Evolutionary conservation across 2,113 vertebrate species (phyloP), one percentile per base, ranked within the genome.

Genomic region (Nettapus auritus): DNA sequence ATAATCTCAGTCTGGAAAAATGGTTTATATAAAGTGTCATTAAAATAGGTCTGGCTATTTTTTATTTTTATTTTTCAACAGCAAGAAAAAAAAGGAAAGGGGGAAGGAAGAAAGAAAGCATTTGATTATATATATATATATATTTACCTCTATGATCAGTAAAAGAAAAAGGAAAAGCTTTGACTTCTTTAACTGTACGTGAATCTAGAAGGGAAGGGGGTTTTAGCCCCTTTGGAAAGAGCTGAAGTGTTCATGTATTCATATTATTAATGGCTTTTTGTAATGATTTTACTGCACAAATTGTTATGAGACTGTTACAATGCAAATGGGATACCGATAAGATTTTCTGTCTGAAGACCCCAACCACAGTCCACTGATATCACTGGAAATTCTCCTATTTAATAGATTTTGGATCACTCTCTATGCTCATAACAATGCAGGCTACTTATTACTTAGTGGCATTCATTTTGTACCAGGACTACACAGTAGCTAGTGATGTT

Each of bases 281-380:
- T 90, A 97, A 95, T 96, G 90, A 92, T 95, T 90, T 93, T 92
- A 82, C 67, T 67, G 62, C 81, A 94, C 73, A 97, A 96, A 96
- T 96, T 94, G 93, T 97, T 96, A 94, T 87, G 94, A 94, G 96
- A 95, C 92, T 89, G 74, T 87, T 91, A 89, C 90, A 92, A 91
- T 96, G 93, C 88, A 95, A 92, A 95, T 87, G 66, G 88, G 66
- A 95, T 89, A 90, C 83, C 93, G 74, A 77, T 87, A 88, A 95
- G 94, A 97, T 86, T 95, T 96, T 96, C 88, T 85, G 3, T 84
- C 75, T 53, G 88, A 93, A 95, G 93, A 92, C 50, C 81, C 34
- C 92, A 87, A 92, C 88, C 81, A 90, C 55, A 92, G 90, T 69
- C 78, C 86, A 93, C 63, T 18, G 88, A 84, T 95, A 92, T 93